phyloP scores from a whole-genome alignment of 1,140 invertebrate species.

The Drosophila ercepeae region DNA sequence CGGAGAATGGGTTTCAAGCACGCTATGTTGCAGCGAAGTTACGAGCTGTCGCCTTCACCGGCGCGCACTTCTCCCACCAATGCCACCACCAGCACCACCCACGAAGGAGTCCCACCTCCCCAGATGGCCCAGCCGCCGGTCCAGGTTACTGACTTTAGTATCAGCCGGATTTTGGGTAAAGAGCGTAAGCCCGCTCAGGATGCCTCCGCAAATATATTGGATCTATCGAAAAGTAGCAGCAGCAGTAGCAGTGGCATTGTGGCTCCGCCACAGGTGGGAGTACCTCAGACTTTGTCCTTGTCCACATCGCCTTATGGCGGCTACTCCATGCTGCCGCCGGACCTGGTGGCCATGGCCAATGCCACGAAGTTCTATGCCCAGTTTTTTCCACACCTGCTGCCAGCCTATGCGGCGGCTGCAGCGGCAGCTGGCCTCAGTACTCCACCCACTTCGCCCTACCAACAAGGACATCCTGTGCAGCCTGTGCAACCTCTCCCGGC shows the following conservation, averaged over 20 bases:
- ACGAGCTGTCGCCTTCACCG: constrained; percentile 64
- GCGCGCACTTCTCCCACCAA: constrained; percentile 36
- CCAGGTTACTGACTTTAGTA: constrained; percentile 80
- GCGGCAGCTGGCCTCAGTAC: constrained; percentile 55
- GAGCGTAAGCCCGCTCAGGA: constrained; percentile 28
- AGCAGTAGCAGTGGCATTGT: not conserved
- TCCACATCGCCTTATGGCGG: constrained; percentile 18
- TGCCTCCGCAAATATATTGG: constrained; percentile 54
- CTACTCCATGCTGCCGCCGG: constrained; percentile 62
- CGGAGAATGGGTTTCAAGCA: constrained; percentile 79
- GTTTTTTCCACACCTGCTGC: constrained; percentile 73
- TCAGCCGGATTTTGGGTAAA: constrained; percentile 74
- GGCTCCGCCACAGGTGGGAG: constrained; percentile 1
- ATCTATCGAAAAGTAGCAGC: constrained; percentile 67
- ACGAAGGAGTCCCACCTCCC: constrained; percentile 5
- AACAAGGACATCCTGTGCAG: constrained; percentile 33
- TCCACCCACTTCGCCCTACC: constrained; percentile 69
- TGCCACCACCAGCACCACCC: constrained; percentile 3
- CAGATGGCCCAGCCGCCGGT: constrained; percentile 18
- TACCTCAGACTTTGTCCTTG: not conserved
- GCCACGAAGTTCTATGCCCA: constrained; percentile 82
- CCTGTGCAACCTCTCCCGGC: constrained; percentile 30
- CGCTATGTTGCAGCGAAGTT: constrained; percentile 73
- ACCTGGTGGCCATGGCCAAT: constrained; percentile 72
- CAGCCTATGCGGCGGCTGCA: constrained; percentile 68